Evolutionary conservation across 2,797 vertebrate genomes (phyloP).

Genomic region (Myotis vivesi): DNA sequence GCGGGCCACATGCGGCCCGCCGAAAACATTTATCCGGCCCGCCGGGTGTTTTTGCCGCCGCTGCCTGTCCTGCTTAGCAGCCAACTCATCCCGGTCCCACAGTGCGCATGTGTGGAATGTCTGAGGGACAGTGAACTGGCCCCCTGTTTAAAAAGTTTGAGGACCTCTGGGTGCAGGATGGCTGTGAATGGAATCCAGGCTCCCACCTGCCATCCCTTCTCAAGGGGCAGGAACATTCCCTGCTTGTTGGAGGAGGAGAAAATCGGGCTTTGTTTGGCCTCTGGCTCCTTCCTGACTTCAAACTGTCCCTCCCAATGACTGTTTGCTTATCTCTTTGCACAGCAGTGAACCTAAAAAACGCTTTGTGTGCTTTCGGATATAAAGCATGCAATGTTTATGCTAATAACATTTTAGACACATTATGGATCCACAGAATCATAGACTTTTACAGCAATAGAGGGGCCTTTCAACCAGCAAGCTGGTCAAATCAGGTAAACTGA

Average conservation of each 20-base stretch:
- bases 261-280: not conserved
- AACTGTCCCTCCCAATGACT: not conserved
- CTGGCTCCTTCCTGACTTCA: not conserved
- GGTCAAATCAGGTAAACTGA: not conserved
- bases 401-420: not conserved
- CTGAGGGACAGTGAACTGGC: too few species aligned
- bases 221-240: not conserved
- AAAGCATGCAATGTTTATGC: not conserved
- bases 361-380: not conserved
- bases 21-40: too few species aligned
- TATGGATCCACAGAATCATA: not conserved
- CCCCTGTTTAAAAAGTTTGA: too few species aligned
- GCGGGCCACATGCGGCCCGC: too few species aligned
- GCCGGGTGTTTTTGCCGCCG: too few species aligned
- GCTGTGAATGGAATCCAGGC: not conserved
- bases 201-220: fast-evolving
- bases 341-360: not conserved
- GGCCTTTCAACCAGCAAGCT: not conserved
- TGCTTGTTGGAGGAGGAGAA: not conserved
- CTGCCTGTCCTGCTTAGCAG: too few species aligned
- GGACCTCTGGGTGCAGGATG: too few species aligned
- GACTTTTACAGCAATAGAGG: not conserved
- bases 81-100: too few species aligned
- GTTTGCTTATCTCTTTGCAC: not conserved
- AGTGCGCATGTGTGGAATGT: too few species aligned